Evolutionary conservation across 2,113 vertebrate genomes (phyloP), one percentile per base, ranked within the genome.

Genomic region (Ariopsis seemanni): DNA sequence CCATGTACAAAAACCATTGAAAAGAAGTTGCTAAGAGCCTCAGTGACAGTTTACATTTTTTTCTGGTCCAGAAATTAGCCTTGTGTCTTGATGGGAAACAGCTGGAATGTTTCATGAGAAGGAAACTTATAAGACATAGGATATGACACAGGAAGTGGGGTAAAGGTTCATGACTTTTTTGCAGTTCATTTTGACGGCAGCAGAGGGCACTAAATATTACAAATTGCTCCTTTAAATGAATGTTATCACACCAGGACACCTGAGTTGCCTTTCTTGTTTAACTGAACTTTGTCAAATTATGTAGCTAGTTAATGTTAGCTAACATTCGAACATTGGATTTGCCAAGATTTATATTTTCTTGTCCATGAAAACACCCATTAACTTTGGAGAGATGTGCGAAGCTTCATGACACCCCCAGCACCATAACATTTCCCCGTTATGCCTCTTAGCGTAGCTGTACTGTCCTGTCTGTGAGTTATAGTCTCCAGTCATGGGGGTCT

Each of bases 401-500:
- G 48, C 18, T 48, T 77, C 25, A 50, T 27, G 15, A 50, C 53
- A 78, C 53, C 85, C 15, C 25, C 30, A 63, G 30, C 57, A 88
- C 84, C 84, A 60, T 58, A 86, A 83, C 53, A 52, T 86, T 81
- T 69, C 78, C 42, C 27, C 25, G 11, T 42, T 58, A 85, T 74
- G 83, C 57, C 25, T 65, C 63, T 82, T 58, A 75, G 77, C 30
- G 30, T 82, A 42, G 22, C 81, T 77, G 65, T 74, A 53, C n/a
- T 9, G 58, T 88, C 80, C 71, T 25, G 42, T 74, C 84, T 85
- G 5, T 88, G 69, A 86, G 86, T 82, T 85, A 87, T 57, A 79
- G 48, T 22, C 53, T 83, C 62, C 25, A 22, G 87, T 84, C 85
- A 78, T 27, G 65, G 5, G 22, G 48, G 57, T 71, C 69, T 25